These are phyloP conservation scores for Aporophyla lueneburgensis DNA, from an alignment of 2,888 invertebrate genomes.

Conservation along the genomic window DNA sequence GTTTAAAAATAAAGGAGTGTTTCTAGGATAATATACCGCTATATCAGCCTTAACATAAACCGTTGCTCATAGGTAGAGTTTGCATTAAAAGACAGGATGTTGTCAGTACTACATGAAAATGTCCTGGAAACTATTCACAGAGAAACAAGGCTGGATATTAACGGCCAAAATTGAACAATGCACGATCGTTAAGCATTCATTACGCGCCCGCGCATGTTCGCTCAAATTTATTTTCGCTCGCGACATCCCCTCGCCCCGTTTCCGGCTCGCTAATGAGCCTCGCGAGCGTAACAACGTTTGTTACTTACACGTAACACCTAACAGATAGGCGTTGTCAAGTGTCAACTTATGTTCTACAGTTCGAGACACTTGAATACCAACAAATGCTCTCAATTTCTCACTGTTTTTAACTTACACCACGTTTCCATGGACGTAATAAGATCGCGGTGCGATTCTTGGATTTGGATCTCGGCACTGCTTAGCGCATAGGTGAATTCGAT, in stretches of 20 bases:
- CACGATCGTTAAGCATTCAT: slow-evolving; percentile 72
- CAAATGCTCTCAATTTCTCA: slow-evolving; percentile 26
- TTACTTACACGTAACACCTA: slow-evolving; percentile 60
- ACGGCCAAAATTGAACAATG: slow-evolving; percentile 65
- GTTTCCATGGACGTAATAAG: no score
- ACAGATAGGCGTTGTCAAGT: slow-evolving; percentile 48
- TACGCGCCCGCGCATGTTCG: slow-evolving; percentile 70
- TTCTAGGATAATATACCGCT: slow-evolving; percentile 32
- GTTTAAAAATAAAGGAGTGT: slow-evolving; percentile 31
- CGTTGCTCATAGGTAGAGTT: not conserved
- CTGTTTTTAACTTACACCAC: not conserved
- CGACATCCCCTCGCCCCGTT: slow-evolving; percentile 73
- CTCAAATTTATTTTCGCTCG: slow-evolving; percentile 74
- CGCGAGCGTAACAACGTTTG: slow-evolving; percentile 58
- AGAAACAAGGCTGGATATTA: slow-evolving; percentile 53
- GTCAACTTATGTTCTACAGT: slow-evolving; percentile 23
- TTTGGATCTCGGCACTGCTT: no score
- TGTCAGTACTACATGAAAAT: slow-evolving; percentile 35
- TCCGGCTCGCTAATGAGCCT: slow-evolving; percentile 78
- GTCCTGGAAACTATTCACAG: slow-evolving; percentile 20
- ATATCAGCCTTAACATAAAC: slow-evolving; percentile 26
- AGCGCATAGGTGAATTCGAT: no score
- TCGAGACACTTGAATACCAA: slow-evolving; percentile 12
- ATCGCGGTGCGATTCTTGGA: no score
- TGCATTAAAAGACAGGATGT: slow-evolving; percentile 31